Evolutionary conservation across 2,797 vertebrate genomes (phyloP).

Genomic region (Characodon lateralis): DNA sequence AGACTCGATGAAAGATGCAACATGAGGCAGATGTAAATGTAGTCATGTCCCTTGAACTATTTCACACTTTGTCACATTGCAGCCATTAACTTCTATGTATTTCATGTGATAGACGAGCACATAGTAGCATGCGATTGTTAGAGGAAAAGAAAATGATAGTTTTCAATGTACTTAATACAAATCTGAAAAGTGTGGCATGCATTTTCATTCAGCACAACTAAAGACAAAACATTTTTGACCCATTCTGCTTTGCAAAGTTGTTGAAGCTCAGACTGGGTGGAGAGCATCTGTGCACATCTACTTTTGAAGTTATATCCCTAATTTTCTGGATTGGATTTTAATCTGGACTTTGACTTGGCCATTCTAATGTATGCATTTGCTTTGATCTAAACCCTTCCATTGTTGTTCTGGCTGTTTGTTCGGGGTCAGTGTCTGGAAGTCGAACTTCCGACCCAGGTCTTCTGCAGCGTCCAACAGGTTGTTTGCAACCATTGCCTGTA

Average conservation of each 20-base stretch:
- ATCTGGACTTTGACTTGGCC: not conserved
- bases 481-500: not conserved
- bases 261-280: not conserved
- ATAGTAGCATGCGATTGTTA: not conserved
- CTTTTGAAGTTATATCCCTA: not conserved
- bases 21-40: not conserved
- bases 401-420: not conserved
- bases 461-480: not conserved
- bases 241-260: not conserved
- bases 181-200: not conserved
- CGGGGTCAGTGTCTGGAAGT: not conserved
- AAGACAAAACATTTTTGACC: not conserved
- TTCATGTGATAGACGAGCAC: not conserved
- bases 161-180: not conserved
- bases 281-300: not conserved
- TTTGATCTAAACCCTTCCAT: not conserved
- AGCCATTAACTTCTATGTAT: not conserved
- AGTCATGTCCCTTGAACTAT: not conserved
- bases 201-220: not conserved
- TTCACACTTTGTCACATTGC: not conserved
- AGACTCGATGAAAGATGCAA: not conserved
- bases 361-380: not conserved
- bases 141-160: no score
- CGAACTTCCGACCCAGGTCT: not conserved
- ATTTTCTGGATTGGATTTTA: not conserved